phyloP scores from a whole-genome alignment of 2,797 vertebrate species.

The Spizella passerina region DNA sequence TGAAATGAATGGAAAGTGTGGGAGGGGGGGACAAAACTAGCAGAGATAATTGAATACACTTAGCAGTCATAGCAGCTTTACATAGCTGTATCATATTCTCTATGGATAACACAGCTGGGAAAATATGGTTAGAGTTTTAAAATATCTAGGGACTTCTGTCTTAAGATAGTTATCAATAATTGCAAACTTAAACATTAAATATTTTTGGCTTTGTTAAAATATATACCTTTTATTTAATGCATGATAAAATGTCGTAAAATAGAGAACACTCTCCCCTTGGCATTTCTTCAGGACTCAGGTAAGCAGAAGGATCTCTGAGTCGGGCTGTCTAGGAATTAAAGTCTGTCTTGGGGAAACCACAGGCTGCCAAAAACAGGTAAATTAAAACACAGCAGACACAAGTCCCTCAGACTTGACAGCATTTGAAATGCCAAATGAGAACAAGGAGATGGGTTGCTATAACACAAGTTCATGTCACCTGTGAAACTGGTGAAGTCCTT shows the following conservation, averaged over 20 bases:
- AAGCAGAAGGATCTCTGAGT: neutral
- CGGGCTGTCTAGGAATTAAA: neutral
- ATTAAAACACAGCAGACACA: neutral
- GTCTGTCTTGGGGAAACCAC: neutral
- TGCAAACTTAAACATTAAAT: neutral
- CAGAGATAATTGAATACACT: neutral
- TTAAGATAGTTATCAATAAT: slow-evolving; percentile 1
- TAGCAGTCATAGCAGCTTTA: slow-evolving; percentile 8
- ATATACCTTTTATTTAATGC: neutral
- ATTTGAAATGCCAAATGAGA: neutral
- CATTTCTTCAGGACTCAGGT: neutral
- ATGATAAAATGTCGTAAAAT: neutral
- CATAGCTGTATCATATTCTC: neutral
- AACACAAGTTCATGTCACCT: neutral
- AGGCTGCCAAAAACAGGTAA: neutral
- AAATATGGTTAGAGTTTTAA: neutral
- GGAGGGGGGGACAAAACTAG: neutral
- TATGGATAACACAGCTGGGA: neutral
- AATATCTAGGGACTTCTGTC: slow-evolving; percentile 2
- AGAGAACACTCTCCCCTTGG: neutral
- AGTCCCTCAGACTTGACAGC: neutral
- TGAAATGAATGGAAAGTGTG: neutral
- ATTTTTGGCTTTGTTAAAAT: neutral
- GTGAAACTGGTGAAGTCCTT: neutral
- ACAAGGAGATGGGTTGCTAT: neutral